Conservation (phyloP, 2,113 vertebrate species). For the Syngnathus scovelli region DNA sequence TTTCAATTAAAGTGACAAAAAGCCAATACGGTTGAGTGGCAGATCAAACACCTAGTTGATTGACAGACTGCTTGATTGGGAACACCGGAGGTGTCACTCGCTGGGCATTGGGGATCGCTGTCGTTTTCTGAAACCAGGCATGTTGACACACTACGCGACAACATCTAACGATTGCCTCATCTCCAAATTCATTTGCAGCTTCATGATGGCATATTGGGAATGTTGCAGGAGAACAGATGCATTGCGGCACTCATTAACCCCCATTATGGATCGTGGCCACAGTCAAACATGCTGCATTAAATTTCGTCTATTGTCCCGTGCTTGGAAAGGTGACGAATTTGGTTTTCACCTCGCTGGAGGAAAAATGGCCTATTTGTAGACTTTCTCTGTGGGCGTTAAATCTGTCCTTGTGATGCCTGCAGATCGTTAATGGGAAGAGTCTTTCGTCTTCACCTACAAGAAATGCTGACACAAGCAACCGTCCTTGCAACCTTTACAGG, state of each 20-base stretch:
- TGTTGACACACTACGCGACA: neutral
- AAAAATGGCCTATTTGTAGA: constrained; percentile 21
- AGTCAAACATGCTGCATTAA: neutral
- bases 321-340: neutral
- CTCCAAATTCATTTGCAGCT: constrained; percentile 9
- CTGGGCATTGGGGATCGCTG: neutral
- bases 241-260: constrained; percentile 8
- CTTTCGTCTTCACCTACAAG: constrained; percentile 14
- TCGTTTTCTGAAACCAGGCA: constrained; percentile 3
- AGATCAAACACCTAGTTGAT: neutral
- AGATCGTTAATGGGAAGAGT: constrained; percentile 23
- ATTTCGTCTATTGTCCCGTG: neutral
- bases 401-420: constrained; percentile 16
- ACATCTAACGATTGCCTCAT: neutral
- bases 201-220: neutral
- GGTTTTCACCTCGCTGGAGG: constrained; percentile 5
- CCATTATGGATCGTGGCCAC: neutral
- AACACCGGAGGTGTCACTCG: neutral
- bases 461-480: constrained; percentile 32
- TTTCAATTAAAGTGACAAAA: too few relatives aligned
- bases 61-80: neutral
- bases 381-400: constrained; percentile 3
- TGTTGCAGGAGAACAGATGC: neutral
- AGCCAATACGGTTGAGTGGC: too few relatives aligned
- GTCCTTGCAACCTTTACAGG: neutral